Evolutionary conservation across 2,797 vertebrate species (phyloP), one percentile per base, ranked within the genome.

Genomic region (Manis javanica): DNA sequence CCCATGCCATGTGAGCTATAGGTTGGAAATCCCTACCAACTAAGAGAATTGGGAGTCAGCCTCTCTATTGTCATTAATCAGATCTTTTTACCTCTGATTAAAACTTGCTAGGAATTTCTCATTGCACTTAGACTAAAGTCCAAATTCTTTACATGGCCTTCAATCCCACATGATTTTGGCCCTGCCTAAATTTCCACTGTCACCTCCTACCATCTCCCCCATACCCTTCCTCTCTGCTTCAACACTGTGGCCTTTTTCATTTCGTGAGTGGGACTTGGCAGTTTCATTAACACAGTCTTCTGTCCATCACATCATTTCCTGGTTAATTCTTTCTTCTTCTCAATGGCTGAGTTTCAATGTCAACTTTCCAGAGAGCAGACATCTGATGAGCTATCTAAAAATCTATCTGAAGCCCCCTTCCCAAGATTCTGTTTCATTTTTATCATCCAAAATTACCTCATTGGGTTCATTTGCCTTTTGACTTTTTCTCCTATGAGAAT

Each of bases 231-330:
- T 21, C 31, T 55, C 64, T 10, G 39, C 29, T 72, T 57, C 78
- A 16, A 7, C 23, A 21, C 16, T 13, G 18, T 18, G 4, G 37
- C 31, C 34, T 4, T 84, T 53, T 69, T n/a, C 26, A 3, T 68
- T 53, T 69, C 69, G 55, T 16, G 21, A 5, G 14, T 31, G 26
- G 46, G 6, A 3, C 21, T 21, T 31, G 72, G 5, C 69, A 1
- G 8, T 59, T 31, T 31, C 59, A 64, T 78, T 82, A 26, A 0
- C 0, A 0, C 5, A 53, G 53, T 21, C 59, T 91, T 86, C 66
- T 69, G 23, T 61, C 75, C 6, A 1, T 29, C 12, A 3, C 7
- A 13, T 34, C 23, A 69, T 51, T 39, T 5, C 0, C 0, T 9
- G 6, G 8, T 39, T 53, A 11, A 12, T 34, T 49, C 53, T 83